A percentile compares a stretch with the other conserved stretches of the same genome.
These are phyloP conservation scores for Cyanocitta stelleri DNA, from an alignment of 2,113 vertebrate species.

Conservation along the genomic window DNA sequence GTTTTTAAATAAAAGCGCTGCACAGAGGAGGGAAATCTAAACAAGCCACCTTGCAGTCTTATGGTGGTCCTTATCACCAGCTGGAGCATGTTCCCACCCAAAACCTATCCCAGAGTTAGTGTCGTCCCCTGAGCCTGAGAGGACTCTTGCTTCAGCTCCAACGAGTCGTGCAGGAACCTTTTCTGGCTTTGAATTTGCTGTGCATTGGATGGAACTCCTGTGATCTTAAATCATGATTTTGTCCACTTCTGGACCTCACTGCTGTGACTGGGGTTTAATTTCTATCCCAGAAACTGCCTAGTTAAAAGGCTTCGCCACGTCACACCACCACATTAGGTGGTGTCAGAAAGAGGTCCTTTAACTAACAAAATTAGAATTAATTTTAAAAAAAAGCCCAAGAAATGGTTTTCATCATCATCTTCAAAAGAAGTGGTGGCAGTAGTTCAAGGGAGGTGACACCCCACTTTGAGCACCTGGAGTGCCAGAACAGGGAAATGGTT, in stretches of 20 bases:
- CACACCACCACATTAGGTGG: not conserved
- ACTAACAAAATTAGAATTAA: not conserved
- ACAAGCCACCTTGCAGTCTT: not conserved
- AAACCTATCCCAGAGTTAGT: not conserved
- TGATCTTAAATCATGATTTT: not conserved
- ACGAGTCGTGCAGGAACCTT: fast-evolving
- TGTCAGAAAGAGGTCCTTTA: not conserved
- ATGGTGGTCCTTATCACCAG: not conserved
- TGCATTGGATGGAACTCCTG: not conserved
- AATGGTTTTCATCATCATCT: not conserved
- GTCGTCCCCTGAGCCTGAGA: not conserved
- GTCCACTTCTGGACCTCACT: not conserved
- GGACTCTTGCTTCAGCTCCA: not conserved
- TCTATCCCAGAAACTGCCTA: not conserved
- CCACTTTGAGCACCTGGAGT: not conserved
- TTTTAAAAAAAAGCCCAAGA: not conserved
- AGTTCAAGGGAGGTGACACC: not conserved
- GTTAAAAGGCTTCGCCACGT: not conserved
- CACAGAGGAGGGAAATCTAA: not conserved
- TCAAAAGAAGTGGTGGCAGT: fast-evolving
- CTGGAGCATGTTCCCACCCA: not conserved
- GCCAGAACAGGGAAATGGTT: not conserved
- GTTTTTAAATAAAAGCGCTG: not conserved
- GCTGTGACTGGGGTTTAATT: not conserved
- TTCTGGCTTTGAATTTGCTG: not conserved